Evolutionary conservation across 2,888 invertebrate genomes (phyloP), one percentile per base, ranked within the genome.

Genomic region (Drosophila tanythrix): DNA sequence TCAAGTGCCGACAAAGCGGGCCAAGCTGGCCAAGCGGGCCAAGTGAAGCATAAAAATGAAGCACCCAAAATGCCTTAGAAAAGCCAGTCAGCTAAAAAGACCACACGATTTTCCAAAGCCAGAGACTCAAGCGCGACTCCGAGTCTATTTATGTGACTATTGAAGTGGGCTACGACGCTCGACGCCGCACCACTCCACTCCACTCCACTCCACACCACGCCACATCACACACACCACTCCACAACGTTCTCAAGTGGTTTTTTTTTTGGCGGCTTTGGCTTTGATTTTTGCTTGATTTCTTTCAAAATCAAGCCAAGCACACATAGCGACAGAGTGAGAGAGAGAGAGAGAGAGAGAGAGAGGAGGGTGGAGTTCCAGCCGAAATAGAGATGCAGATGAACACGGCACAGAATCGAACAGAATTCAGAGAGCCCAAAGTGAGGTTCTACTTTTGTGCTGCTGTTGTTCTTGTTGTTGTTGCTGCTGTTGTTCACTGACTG

Each of bases 251-350:
- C 55, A 61, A 65, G 57, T 74, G 58, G 27, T 43, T 59, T 27
- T 68, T 52, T 59, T 70, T 59, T 79, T 76, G 83, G 85, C 91
- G 91, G 91, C 90, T 86, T 81, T 82, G 87, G 89, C 92, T 91
- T 91, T 91, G 91, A 91, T 91, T 91, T 91, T 90, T 91, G 91
- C 91, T 92, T 91, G 91, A 91, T 92, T 92, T 91, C 90, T 89
- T 90, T 91, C 89, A 90, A 90, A 89, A 86, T 90, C 89, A 84
- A 79, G 74, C 76, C 64, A 64, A 60, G 55, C 53, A 38, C 58
- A 46, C 25, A 46, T 15, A 25, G 25, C 8, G 5, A 43, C 53
- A 11, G 48, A 18, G n/a, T n/a, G 8, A 46, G 35, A 15, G 35
- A n/a, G 11, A 33, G 25, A 21, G 56, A 38, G 18, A 15, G 15